Evolutionary conservation across 2,888 invertebrate genomes (phyloP).

Genomic region (Eupithecia insigniata): DNA sequence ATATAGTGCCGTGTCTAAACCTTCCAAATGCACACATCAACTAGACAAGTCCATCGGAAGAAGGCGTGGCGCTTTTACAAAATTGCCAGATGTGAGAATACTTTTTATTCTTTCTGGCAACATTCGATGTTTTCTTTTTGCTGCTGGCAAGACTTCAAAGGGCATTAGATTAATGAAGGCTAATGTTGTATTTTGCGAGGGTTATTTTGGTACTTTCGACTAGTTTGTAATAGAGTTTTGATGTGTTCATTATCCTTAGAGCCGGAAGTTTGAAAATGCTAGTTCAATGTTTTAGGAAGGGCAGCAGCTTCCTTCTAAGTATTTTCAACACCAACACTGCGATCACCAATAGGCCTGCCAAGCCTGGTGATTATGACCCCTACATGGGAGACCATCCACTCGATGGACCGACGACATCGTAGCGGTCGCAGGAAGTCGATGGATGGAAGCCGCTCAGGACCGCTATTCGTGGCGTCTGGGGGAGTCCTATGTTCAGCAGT

Average conservation of each 20-base stretch:
- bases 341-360: too few species aligned
- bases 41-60: conserved; percentile 76
- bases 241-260: neutral
- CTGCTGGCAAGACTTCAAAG: conserved; percentile 57
- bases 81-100: conserved; percentile 67
- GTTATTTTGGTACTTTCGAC: neutral
- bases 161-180: conserved; percentile 55
- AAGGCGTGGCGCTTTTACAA: conserved; percentile 78
- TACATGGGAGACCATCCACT: too few species aligned
- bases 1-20: conserved; percentile 49
- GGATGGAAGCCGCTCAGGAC: too few species aligned
- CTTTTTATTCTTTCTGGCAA: conserved; percentile 48
- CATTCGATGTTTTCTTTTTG: conserved; percentile 45
- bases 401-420: too few species aligned
- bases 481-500: too few species aligned
- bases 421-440: too few species aligned
- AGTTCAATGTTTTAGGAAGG: neutral
- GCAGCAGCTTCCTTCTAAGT: too few species aligned
- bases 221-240: conserved; percentile 2
- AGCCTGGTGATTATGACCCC: too few species aligned
- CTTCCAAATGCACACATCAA: conserved; percentile 36
- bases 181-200: conserved; percentile 19
- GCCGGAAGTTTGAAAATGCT: neutral
- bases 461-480: too few species aligned
- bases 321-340: too few species aligned